Evolutionary conservation across 2,797 vertebrate genomes (phyloP).

Genomic region (Myotis myotis): DNA sequence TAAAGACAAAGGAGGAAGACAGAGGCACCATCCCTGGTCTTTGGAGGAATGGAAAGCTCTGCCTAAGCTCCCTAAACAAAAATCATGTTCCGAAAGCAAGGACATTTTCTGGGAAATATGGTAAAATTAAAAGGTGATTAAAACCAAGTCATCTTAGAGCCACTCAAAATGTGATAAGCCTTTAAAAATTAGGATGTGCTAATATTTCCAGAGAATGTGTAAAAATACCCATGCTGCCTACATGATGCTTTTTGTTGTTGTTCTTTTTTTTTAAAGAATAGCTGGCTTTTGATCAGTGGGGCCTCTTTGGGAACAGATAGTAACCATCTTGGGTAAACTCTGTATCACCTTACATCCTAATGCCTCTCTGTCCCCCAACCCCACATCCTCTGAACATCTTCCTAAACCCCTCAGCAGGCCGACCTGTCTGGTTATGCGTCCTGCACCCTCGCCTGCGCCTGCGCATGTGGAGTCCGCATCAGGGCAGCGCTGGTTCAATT

Average conservation of each 20-base stretch:
- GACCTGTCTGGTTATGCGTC: constrained; percentile 37
- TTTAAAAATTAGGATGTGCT: constrained; percentile 16
- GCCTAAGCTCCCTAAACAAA: constrained; percentile 30
- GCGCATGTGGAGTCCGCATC: background rate
- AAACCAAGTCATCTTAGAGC: constrained; percentile 52
- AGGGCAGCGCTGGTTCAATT: constrained; percentile 75
- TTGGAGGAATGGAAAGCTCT: constrained; percentile 59
- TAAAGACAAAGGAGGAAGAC: background rate
- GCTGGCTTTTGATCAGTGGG: constrained; percentile 32
- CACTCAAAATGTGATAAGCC: constrained; percentile 60
- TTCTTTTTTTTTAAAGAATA: background rate
- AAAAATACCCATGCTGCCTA: background rate
- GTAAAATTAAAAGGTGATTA: constrained; percentile 68
- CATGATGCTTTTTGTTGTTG: background rate
- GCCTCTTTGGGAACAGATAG: constrained; percentile 23
- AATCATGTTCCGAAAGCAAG: constrained; percentile 66
- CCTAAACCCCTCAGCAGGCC: constrained; percentile 36
- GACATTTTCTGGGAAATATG: constrained; percentile 60
- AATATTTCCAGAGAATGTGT: constrained; percentile 7
- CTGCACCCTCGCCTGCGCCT: background rate
- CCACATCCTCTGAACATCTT: background rate
- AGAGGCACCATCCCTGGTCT: constrained; percentile 59
- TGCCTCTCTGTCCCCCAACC: background rate
- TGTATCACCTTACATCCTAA: background rate
- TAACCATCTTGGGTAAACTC: constrained; percentile 32